phyloP scores from a whole-genome alignment of 2,113 vertebrate genomes.

The Thymallus thymallus region DNA sequence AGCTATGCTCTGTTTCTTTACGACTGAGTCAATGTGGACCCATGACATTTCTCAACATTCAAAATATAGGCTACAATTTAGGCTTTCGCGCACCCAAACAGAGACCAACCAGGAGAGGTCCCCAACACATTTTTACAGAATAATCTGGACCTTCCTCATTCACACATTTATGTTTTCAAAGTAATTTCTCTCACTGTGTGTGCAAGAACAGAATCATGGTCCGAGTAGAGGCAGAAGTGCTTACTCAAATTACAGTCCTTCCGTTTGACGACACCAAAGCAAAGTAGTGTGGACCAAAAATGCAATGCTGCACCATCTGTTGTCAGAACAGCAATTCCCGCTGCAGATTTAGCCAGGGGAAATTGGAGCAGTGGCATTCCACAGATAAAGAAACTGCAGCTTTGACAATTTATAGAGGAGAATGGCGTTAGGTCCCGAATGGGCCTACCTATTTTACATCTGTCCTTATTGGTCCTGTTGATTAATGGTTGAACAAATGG shows the following conservation, averaged over 20 bases:
- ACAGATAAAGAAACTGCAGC: neutral
- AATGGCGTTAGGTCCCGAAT: neutral
- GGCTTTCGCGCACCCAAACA: too few relatives aligned
- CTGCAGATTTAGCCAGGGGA: neutral
- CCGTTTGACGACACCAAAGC: conserved; percentile 6
- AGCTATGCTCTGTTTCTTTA: neutral
- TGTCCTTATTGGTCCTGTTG: conserved; percentile 5
- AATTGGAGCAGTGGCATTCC: neutral
- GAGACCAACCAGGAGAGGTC: too few relatives aligned
- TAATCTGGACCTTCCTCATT: neutral
- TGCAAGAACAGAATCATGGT: neutral
- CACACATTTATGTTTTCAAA: neutral
- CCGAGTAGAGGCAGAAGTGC: conserved; percentile 6
- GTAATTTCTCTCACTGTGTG: neutral
- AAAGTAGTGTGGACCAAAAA: conserved; percentile 2
- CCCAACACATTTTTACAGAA: too few relatives aligned
- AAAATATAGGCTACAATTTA: neutral
- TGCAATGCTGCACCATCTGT: conserved; percentile 24
- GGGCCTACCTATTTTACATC: neutral
- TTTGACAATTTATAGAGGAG: neutral
- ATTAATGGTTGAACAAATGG: neutral
- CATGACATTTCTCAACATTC: neutral
- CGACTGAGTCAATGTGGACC: neutral
- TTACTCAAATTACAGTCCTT: conserved; percentile 8
- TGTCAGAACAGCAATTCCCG: conserved; percentile 11